These are phyloP conservation scores for Trematomus bernacchii DNA, from an alignment of 2,797 vertebrate genomes.

Conservation along the genomic window DNA sequence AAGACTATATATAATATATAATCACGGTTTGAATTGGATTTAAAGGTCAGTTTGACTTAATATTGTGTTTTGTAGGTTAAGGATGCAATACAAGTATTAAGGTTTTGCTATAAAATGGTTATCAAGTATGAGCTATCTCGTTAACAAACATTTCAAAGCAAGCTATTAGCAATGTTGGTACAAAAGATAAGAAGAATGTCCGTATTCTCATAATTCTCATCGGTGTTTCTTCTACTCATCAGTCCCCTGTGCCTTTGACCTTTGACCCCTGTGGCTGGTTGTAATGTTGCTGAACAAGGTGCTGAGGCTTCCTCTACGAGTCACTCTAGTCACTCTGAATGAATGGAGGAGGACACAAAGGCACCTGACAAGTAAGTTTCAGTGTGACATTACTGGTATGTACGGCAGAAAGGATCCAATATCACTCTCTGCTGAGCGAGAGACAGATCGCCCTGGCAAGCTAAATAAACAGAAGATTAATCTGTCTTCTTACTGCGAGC, in stretches of 20 bases:
- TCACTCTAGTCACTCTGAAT: slow-evolving; percentile 44
- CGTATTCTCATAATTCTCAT: slow-evolving; percentile 1
- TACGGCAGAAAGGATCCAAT: slow-evolving; percentile 62
- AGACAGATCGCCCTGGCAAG: slow-evolving; percentile 68
- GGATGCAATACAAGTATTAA: not conserved
- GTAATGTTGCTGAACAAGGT: slow-evolving; percentile 65
- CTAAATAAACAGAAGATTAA: slow-evolving; percentile 79
- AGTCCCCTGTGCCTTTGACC: slow-evolving; percentile 44
- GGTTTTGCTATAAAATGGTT: not conserved
- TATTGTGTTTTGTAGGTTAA: not conserved
- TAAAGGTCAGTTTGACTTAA: not conserved
- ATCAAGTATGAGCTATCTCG: not conserved
- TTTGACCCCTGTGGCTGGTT: slow-evolving; percentile 52
- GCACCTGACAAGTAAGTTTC: slow-evolving; percentile 69
- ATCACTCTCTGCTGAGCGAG: slow-evolving; percentile 58
- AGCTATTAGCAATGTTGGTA: too few relatives aligned
- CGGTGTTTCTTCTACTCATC: slow-evolving; percentile 7
- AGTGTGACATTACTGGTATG: slow-evolving; percentile 75
- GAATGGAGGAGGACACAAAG: slow-evolving; percentile 83
- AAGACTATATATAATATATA: too few relatives aligned
- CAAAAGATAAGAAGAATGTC: not conserved
- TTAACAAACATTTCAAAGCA: not conserved
- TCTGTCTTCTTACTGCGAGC: slow-evolving; percentile 66
- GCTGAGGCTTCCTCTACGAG: slow-evolving; percentile 36
- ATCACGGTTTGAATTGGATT: too few relatives aligned